These are phyloP conservation scores for Numenius phaeopus DNA, from an alignment of 2,797 vertebrate species.

Conservation along the genomic window DNA sequence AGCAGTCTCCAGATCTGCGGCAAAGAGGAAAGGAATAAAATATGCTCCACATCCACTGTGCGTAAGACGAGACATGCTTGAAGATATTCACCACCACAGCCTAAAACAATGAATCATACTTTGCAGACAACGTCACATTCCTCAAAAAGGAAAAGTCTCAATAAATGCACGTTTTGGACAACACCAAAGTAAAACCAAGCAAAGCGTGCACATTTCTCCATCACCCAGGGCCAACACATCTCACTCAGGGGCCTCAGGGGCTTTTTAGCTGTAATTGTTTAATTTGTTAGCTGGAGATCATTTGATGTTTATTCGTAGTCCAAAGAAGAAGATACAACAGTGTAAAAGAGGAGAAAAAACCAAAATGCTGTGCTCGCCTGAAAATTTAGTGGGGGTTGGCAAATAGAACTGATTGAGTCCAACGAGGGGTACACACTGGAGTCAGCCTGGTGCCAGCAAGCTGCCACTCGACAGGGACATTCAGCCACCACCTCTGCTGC, in stretches of 20 bases:
- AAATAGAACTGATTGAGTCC: background rate
- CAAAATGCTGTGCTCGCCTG: background rate
- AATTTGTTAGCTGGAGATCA: background rate
- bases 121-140: background rate
- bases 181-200: background rate
- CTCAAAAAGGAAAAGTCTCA: background rate
- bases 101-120: background rate
- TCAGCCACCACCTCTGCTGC: background rate
- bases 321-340: background rate
- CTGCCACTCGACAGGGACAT: fast-evolving
- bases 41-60: background rate
- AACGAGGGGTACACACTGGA: fast-evolving
- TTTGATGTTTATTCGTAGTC: background rate
- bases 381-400: background rate
- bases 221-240: background rate
- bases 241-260: background rate
- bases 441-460: background rate
- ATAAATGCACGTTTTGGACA: background rate
- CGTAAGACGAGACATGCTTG: background rate
- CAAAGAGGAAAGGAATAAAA: background rate
- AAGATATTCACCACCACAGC: background rate
- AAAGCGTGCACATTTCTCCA: fast-evolving
- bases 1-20: background rate
- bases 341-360: background rate
- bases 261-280: background rate